phyloP scores from a whole-genome alignment of 2,888 invertebrate genomes.

The Apeira syringaria region DNA sequence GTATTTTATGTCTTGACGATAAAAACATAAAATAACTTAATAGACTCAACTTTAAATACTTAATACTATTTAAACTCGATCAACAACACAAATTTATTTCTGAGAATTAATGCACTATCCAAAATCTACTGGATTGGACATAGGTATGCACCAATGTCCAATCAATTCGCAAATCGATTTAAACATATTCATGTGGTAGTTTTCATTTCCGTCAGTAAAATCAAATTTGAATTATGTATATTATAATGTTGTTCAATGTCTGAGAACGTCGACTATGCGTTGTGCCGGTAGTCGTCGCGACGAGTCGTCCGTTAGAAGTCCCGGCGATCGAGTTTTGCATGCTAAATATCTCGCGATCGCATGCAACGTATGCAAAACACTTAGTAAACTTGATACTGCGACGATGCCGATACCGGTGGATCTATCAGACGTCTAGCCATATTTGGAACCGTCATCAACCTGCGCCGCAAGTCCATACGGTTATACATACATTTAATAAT shows the following conservation, averaged over 20 bases:
- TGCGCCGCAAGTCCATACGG: slow-evolving; percentile 42
- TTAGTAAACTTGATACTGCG: slow-evolving; percentile 47
- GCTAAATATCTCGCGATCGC: slow-evolving; percentile 51
- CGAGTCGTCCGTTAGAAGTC: slow-evolving; percentile 58
- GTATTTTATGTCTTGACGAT: too few relatives aligned
- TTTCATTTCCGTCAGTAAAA: background rate
- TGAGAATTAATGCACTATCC: too few relatives aligned
- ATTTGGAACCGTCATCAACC: slow-evolving; percentile 56
- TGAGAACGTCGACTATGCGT: slow-evolving; percentile 27
- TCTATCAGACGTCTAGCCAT: slow-evolving; percentile 54
- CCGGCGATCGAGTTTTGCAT: slow-evolving; percentile 62
- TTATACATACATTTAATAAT: slow-evolving; percentile 33
- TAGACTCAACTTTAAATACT: too few relatives aligned
- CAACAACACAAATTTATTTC: too few relatives aligned
- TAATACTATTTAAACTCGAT: too few relatives aligned
- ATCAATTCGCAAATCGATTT: too few relatives aligned
- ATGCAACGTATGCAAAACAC: slow-evolving; percentile 49
- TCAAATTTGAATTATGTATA: background rate
- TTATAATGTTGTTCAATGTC: slow-evolving; percentile 19
- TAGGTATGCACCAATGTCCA: too few relatives aligned
- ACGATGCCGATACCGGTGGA: slow-evolving; percentile 36
- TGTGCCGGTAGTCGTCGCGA: slow-evolving; percentile 67
- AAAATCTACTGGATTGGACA: too few relatives aligned
- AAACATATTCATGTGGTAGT: background rate
- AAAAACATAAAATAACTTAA: too few relatives aligned